Evolutionary conservation across 2,888 invertebrate genomes (phyloP).

Genomic region (Drosophila differens): DNA sequence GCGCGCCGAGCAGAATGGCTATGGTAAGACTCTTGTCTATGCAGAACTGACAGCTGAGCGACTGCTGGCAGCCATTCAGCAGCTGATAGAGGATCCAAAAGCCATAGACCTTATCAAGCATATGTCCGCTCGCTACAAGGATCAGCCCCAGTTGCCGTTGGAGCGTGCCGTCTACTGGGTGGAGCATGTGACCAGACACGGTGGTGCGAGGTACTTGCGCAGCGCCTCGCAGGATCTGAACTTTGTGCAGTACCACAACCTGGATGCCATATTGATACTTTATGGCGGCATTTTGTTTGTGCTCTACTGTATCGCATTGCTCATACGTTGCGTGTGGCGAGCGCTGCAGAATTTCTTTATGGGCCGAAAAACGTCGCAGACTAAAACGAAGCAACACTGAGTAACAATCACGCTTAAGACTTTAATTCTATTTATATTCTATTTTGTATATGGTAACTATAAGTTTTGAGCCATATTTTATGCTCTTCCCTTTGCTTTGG

Average conservation of each 20-base stretch:
- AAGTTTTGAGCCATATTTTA: neutral
- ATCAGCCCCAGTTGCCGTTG: conserved; percentile 80
- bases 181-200: conserved; percentile 81
- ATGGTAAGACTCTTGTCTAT: conserved; percentile 83
- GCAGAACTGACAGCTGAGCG: conserved; percentile 78
- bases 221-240: conserved; percentile 82
- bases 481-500: conserved; percentile 6
- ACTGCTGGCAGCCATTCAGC: conserved; percentile 72
- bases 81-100: conserved; percentile 57
- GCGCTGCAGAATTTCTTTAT: conserved; percentile 40
- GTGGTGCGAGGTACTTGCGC: conserved; percentile 81
- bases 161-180: conserved; percentile 84
- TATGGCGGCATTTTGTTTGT: conserved; percentile 66
- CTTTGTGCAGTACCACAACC: conserved; percentile 82
- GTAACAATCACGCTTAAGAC: neutral
- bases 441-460: conserved; percentile 6
- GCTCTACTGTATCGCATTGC: conserved; percentile 38
- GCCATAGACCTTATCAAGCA: conserved; percentile 61
- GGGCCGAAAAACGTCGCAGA: conserved; percentile 18
- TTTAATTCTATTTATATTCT: neutral
- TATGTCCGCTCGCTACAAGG: conserved; percentile 78
- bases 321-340: conserved; percentile 37
- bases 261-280: conserved; percentile 80
- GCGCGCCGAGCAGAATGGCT: conserved; percentile 84
- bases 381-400: conserved; percentile 57